A percentile compares a stretch with the other conserved stretches of the same genome.
These are phyloP conservation scores for Botia kubotai DNA, from an alignment of 2,797 vertebrate species.

Conservation along the genomic window DNA sequence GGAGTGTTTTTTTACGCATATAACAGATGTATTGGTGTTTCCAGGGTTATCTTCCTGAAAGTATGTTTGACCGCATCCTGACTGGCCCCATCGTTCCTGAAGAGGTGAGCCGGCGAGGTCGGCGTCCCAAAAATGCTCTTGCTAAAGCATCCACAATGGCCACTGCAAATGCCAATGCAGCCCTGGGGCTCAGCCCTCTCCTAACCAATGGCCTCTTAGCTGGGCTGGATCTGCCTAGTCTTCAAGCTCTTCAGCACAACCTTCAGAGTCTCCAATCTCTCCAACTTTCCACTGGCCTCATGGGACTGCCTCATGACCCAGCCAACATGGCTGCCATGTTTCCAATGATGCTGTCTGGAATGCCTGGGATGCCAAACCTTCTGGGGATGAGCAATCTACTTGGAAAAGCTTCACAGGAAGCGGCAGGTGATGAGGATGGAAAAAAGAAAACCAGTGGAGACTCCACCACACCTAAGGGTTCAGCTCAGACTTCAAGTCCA, in stretches of 20 bases:
- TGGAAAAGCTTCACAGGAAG: constrained; percentile 81
- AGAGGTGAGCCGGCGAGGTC: constrained; percentile 93
- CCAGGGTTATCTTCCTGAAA: constrained; percentile 96
- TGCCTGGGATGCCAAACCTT: constrained; percentile 92
- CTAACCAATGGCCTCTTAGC: constrained; percentile 90
- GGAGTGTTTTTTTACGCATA: background rate
- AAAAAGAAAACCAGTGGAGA: constrained; percentile 77
- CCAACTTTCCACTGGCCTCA: constrained; percentile 79
- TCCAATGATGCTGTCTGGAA: constrained; percentile 96
- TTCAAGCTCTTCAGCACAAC: constrained; percentile 96
- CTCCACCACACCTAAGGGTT: constrained; percentile 56
- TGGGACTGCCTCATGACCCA: constrained; percentile 88
- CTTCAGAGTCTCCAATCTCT: constrained; percentile 94
- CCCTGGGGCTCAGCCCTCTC: constrained; percentile 82
- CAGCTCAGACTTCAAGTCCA: constrained; percentile 71
- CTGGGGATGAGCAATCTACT: constrained; percentile 87
- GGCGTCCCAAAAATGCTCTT: constrained; percentile 92
- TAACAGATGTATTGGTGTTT: background rate
- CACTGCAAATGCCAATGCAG: constrained; percentile 69
- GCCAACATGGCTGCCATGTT: constrained; percentile 91
- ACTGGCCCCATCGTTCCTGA: constrained; percentile 97
- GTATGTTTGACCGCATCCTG: constrained; percentile 96
- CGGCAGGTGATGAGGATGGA: constrained; percentile 76
- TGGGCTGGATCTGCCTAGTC: constrained; percentile 88
- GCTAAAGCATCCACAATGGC: constrained; percentile 78